These are phyloP conservation scores for Hydropotes inermis DNA, from an alignment of 2,113 vertebrate species.

Conservation along the genomic window DNA sequence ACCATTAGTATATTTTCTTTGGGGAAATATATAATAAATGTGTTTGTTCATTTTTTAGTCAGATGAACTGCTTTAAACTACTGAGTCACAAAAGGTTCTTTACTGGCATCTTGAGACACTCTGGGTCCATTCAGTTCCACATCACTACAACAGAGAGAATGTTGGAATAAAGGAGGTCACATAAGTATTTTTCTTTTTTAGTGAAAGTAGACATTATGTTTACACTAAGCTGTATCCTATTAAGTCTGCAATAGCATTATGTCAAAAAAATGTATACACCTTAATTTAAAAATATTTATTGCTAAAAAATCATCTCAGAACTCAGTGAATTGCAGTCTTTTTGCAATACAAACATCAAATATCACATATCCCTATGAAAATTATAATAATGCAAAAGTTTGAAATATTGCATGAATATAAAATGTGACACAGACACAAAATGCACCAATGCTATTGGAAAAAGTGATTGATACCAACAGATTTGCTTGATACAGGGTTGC, in stretches of 20 bases:
- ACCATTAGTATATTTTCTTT: not conserved
- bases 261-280: not conserved
- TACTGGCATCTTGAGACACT: not conserved
- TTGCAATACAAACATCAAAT: not conserved
- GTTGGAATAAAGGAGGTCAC: not conserved
- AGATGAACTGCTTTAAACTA: not conserved
- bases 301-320: not conserved
- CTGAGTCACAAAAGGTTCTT: not conserved
- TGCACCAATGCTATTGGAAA: not conserved
- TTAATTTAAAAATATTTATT: not conserved
- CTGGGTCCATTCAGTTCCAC: not conserved
- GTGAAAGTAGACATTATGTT: not conserved
- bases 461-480: not conserved
- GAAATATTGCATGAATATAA: not conserved
- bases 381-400: not conserved
- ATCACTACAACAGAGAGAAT: not conserved
- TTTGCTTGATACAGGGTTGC: not conserved
- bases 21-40: not conserved
- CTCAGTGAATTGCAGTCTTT: not conserved
- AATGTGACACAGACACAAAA: not conserved
- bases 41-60: not conserved
- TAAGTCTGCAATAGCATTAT: not conserved
- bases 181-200: not conserved
- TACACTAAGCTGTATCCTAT: not conserved
- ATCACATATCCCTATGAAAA: not conserved